Evolutionary conservation across 2,113 vertebrate genomes (phyloP).

Genomic region (Zosterops borbonicus): DNA sequence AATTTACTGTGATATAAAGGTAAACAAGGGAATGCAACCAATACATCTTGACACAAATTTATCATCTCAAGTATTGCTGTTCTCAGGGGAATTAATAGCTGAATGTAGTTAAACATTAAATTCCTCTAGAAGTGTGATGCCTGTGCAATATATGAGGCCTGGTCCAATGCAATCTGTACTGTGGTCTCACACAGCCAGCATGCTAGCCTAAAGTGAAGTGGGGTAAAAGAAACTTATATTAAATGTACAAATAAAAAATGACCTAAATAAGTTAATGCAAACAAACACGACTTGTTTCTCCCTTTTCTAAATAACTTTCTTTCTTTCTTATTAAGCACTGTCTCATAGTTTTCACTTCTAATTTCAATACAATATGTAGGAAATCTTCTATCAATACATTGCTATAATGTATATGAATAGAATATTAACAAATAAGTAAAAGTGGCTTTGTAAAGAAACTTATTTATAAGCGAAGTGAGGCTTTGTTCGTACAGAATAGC

Average conservation of each 20-base stretch:
- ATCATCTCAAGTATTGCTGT: background rate
- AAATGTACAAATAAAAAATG: background rate
- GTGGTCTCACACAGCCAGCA: background rate
- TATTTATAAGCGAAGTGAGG: background rate
- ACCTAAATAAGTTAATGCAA: background rate
- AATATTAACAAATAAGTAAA: background rate
- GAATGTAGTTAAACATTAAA: background rate
- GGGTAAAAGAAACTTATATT: background rate
- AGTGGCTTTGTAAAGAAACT: background rate
- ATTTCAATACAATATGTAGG: background rate
- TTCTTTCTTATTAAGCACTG: background rate
- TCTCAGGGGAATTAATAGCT: background rate
- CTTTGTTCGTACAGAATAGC: background rate
- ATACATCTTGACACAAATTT: background rate
- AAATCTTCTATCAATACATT: background rate
- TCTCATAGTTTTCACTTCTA: background rate
- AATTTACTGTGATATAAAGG: constrained; percentile 18
- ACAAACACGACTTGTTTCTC: fast-evolving
- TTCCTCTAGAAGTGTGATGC: background rate
- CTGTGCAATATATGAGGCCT: background rate
- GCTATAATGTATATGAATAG: background rate
- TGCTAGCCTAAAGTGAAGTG: background rate
- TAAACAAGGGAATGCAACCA: constrained; percentile 14
- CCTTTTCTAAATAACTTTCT: background rate
- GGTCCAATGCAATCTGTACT: background rate